Conservation (phyloP, 2,888 invertebrate species). For the Tiliacea citrago region DNA sequence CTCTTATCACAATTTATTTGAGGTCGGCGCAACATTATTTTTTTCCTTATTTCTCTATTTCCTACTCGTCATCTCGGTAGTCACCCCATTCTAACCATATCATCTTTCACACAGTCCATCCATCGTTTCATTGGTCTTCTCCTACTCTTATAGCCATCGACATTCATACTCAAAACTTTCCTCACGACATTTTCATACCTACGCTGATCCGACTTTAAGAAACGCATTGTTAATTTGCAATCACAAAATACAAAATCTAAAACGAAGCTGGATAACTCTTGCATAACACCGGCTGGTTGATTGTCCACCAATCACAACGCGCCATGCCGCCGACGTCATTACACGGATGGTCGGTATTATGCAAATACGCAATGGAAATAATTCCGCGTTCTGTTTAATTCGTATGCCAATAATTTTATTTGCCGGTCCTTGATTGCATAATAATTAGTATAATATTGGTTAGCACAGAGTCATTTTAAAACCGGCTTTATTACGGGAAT, state of each 20-base stretch:
- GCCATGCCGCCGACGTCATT: constrained; percentile 63
- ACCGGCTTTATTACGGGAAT: not conserved
- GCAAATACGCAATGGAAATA: constrained; percentile 68
- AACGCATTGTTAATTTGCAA: constrained; percentile 23
- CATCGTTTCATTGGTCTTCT: too few species aligned
- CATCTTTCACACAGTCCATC: too few species aligned
- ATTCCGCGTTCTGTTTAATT: constrained; percentile 55
- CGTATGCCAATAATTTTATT: constrained; percentile 65
- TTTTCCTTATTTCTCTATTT: too few species aligned
- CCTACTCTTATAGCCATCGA: too few species aligned
- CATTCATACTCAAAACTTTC: too few species aligned
- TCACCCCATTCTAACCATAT: too few species aligned
- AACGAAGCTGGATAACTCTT: constrained; percentile 39
- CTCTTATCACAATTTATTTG: too few species aligned
- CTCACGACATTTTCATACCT: too few species aligned
- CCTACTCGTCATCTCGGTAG: too few species aligned
- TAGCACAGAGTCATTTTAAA: constrained; percentile 29
- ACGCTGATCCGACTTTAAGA: constrained; percentile 20
- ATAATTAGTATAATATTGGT: constrained; percentile 61
- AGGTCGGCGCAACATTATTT: too few species aligned
- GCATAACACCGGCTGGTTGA: constrained; percentile 61
- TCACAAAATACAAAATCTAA: constrained; percentile 17
- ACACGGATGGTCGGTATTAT: constrained; percentile 65
- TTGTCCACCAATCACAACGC: constrained; percentile 67
- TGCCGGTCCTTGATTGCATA: constrained; percentile 56